Percentiles rank a stretch among this genome's conserved stretches.
phyloP scores from a whole-genome alignment of 2,113 vertebrate species.

The Rhodinocichla rosea region DNA sequence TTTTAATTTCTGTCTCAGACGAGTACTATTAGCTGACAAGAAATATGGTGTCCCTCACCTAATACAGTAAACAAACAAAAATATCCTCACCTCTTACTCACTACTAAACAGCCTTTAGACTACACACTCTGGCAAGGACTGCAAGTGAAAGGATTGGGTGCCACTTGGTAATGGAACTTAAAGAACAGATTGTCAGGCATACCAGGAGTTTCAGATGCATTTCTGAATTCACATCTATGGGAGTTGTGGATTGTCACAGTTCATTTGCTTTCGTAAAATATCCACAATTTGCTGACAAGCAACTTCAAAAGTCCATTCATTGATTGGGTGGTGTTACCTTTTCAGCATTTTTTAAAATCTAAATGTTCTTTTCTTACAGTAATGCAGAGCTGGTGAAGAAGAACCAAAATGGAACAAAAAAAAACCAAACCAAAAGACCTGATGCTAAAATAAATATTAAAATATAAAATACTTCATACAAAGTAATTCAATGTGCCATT shows the following conservation, averaged over 20 bases:
- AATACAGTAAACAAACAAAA: constrained; percentile 77
- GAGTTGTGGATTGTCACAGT: constrained; percentile 85
- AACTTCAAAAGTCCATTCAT: constrained; percentile 81
- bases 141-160: constrained; percentile 75
- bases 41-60: constrained; percentile 78
- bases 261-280: constrained; percentile 80
- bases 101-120: constrained; percentile 77
- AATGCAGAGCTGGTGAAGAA: constrained; percentile 74
- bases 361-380: constrained; percentile 73
- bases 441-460: constrained; percentile 82
- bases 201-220: constrained; percentile 79
- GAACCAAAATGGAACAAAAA: constrained; percentile 29
- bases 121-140: constrained; percentile 73
- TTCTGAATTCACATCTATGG: constrained; percentile 83
- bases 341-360: constrained; percentile 67
- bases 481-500: constrained; percentile 79
- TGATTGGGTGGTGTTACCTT: constrained; percentile 71
- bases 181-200: constrained; percentile 86
- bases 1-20: constrained; percentile 69
- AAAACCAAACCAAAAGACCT: constrained; percentile 54
- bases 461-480: constrained; percentile 81
- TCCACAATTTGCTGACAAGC: constrained; percentile 83
- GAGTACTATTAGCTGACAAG: constrained; percentile 75
- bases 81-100: constrained; percentile 74
- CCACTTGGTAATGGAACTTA: constrained; percentile 80